Evolutionary conservation across 2,113 vertebrate species (phyloP).

Genomic region (Cyphomyrus plagiostoma): DNA sequence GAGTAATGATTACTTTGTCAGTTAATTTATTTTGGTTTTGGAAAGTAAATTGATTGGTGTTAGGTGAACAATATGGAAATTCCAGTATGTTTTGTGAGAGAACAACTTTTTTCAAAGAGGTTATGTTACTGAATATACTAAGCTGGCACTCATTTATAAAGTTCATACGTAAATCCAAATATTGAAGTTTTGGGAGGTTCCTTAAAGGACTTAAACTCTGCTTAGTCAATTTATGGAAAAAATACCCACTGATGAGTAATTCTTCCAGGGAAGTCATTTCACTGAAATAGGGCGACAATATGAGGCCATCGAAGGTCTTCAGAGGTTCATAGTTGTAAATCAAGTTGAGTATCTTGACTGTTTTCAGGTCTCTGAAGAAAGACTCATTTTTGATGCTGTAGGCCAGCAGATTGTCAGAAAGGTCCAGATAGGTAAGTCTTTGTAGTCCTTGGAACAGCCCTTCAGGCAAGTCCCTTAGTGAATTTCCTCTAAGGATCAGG

Average conservation of each 20-base stretch:
- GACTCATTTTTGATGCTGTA: conserved; percentile 54
- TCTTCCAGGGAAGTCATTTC: conserved; percentile 46
- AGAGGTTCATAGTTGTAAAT: conserved; percentile 63
- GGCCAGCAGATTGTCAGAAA: conserved; percentile 66
- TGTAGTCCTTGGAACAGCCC: conserved; percentile 52
- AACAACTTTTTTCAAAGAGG: conserved; percentile 41
- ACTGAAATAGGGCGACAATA: conserved; percentile 50
- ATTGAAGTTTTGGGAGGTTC: conserved; percentile 45
- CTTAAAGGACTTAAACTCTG: conserved; percentile 45
- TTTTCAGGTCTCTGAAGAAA: conserved; percentile 55
- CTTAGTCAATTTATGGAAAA: conserved; percentile 51
- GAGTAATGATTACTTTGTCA: background rate
- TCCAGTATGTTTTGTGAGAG: conserved; percentile 64
- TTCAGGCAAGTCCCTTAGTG: conserved; percentile 49
- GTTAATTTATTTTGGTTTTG: background rate
- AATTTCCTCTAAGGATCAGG: conserved; percentile 65
- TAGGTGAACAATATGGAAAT: conserved; percentile 37
- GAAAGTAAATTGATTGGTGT: background rate
- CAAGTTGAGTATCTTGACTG: conserved; percentile 56
- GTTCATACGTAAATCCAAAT: conserved; percentile 62
- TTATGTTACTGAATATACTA: conserved; percentile 41
- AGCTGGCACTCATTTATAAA: conserved; percentile 53
- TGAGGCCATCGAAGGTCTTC: conserved; percentile 42
- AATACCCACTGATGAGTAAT: conserved; percentile 61
- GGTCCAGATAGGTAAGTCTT: conserved; percentile 48